A percentile compares a stretch with the other conserved stretches of the same genome.
Evolutionary conservation across 2,113 vertebrate genomes (phyloP).

Genomic region (Alethe diademata): DNA sequence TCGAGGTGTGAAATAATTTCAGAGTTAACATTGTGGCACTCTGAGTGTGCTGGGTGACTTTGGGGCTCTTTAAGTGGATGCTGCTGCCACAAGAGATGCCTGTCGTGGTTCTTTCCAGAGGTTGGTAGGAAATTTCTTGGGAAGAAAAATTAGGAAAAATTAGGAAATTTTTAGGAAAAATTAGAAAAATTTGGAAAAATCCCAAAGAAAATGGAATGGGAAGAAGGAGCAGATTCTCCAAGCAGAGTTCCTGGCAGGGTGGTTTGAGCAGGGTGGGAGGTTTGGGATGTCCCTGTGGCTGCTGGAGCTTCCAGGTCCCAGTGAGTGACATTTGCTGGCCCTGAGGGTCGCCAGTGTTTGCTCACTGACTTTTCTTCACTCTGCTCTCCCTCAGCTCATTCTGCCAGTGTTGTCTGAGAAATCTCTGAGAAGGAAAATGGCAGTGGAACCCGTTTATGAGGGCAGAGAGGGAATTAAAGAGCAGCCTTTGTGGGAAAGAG

Average conservation of each 20-base stretch:
- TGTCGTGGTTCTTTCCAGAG: not conserved
- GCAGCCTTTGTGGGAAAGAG: not conserved
- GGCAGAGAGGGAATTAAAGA: not conserved
- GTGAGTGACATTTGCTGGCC: not conserved
- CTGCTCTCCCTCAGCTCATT: not conserved
- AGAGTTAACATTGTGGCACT: not conserved
- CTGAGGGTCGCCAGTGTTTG: slow-evolving; percentile 4
- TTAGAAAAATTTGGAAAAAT: not conserved
- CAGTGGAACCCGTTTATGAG: not conserved
- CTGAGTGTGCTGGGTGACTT: not conserved
- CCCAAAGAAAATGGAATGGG: not conserved
- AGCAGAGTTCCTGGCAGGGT: not conserved
- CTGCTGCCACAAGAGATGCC: not conserved
- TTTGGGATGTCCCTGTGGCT: not conserved
- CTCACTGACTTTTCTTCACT: not conserved
- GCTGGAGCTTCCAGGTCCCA: slow-evolving; percentile 34
- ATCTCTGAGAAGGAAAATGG: not conserved
- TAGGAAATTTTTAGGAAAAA: too few species aligned
- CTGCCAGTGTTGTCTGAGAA: slow-evolving; percentile 9
- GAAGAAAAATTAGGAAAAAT: too few species aligned
- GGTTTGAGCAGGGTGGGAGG: not conserved
- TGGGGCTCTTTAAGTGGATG: not conserved
- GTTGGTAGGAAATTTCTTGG: not conserved
- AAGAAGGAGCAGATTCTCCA: not conserved
- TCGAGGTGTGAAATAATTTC: not conserved